A percentile compares a stretch with the other conserved stretches of the same genome.
Evolutionary conservation across 2,797 vertebrate species (phyloP).

Genomic region (Coendou prehensilis): DNA sequence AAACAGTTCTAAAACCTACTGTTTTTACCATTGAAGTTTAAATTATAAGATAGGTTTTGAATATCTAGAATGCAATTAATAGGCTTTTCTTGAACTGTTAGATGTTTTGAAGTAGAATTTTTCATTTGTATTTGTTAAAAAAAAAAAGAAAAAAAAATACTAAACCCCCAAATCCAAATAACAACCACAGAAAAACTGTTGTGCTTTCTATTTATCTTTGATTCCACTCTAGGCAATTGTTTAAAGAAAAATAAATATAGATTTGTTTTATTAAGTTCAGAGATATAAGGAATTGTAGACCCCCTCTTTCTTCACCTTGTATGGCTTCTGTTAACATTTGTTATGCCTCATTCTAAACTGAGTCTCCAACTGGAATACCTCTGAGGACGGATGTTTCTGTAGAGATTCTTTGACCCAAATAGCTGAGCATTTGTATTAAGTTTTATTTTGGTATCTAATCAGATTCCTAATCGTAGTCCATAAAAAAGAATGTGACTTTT

Average conservation of each 20-base stretch:
- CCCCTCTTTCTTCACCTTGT: constrained; percentile 15
- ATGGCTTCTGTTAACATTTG: constrained; percentile 55
- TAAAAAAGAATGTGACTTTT: constrained; percentile 59
- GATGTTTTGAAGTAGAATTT: constrained; percentile 90
- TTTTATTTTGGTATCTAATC: constrained; percentile 62
- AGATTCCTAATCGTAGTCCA: constrained; percentile 39
- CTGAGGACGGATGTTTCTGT: constrained; percentile 48
- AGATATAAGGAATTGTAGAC: constrained; percentile 84
- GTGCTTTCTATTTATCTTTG: constrained; percentile 94
- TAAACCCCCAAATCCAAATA: constrained; percentile 60
- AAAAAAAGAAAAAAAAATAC: neutral
- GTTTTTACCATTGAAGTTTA: constrained; percentile 83
- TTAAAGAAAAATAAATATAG: constrained; percentile 89
- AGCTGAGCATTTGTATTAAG: constrained; percentile 21
- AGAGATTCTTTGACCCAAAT: constrained; percentile 31
- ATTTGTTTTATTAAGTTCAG: constrained; percentile 89
- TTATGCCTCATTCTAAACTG: constrained; percentile 66
- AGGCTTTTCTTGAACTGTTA: constrained; percentile 91
- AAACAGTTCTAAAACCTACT: constrained; percentile 86
- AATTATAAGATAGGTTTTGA: constrained; percentile 76
- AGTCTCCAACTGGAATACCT: constrained; percentile 75
- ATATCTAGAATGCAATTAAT: constrained; percentile 90
- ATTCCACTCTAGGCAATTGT: constrained; percentile 91
- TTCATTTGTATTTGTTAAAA: constrained; percentile 92
- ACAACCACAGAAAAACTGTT: constrained; percentile 90